Conservation (phyloP, 37 sponge, comb jelly and placozoan species). For the Ephydatia muelleri region DNA sequence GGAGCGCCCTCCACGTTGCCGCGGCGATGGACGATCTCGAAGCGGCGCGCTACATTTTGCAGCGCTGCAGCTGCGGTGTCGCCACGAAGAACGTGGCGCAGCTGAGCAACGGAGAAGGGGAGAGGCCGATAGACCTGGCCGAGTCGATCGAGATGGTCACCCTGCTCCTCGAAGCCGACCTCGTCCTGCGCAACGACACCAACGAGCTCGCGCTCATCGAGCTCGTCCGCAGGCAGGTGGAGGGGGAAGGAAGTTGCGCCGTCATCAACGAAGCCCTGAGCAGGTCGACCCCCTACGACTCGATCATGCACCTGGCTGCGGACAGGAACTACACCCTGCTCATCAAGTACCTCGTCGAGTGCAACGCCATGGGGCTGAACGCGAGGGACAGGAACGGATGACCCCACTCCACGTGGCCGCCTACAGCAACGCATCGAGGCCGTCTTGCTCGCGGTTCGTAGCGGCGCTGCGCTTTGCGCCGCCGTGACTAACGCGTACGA, state of each 20-base stretch:
- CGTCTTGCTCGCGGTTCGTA: background rate
- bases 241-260: background rate
- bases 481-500: too few species aligned
- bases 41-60: constrained; percentile 36
- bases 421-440: background rate
- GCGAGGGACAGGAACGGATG: background rate
- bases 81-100: constrained; percentile 19
- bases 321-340: constrained; percentile 5
- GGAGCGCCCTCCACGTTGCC: constrained; percentile 52
- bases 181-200: background rate
- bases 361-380: background rate
- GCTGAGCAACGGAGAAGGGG: constrained; percentile 25
- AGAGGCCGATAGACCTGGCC: constrained; percentile 45
- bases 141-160: constrained; percentile 37
- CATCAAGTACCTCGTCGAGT: constrained; percentile 11
- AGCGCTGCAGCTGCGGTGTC: constrained; percentile 1
- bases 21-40: constrained; percentile 40
- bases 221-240: background rate
- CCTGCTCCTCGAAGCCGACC: constrained; percentile 16
- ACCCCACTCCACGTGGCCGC: constrained; percentile 30
- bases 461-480: too few species aligned
- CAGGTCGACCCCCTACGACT: background rate
- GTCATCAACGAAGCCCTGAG: background rate
- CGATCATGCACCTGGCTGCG: constrained; percentile 17
- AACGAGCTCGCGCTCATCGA: background rate